Evolutionary conservation across 2,797 vertebrate genomes (phyloP).

Genomic region (Streptopelia turtur): DNA sequence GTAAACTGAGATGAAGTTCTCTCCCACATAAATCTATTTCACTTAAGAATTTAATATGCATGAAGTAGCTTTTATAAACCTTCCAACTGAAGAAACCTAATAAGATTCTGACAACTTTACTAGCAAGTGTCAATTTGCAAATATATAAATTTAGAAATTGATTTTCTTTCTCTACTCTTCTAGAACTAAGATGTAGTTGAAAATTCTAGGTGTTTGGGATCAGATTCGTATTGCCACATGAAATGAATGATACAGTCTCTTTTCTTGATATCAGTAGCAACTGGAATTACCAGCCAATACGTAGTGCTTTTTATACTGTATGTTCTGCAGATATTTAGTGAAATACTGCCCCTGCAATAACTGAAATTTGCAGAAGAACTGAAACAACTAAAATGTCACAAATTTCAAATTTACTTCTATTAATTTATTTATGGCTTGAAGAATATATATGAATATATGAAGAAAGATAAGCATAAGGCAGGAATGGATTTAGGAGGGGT

Average conservation of each 20-base stretch:
- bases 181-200: neutral
- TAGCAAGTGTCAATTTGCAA: neutral
- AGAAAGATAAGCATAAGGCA: neutral
- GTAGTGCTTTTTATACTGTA: neutral
- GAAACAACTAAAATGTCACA: neutral
- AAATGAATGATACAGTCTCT: neutral
- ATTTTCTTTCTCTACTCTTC: neutral
- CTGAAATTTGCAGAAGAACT: neutral
- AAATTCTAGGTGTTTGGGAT: neutral
- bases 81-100: neutral
- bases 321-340: neutral
- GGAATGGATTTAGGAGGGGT: neutral
- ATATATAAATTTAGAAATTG: neutral
- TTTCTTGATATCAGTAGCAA: neutral
- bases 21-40: conserved; percentile 51
- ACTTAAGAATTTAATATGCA: conserved; percentile 41
- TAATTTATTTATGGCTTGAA: neutral
- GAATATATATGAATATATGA: too few species aligned
- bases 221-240: neutral
- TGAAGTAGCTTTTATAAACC: conserved; percentile 34
- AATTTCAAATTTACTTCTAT: neutral
- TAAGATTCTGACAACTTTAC: conserved; percentile 17
- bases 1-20: conserved; percentile 31
- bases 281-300: neutral
- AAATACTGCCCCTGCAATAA: neutral